Evolutionary conservation across 2,797 vertebrate species (phyloP), one percentile per base, ranked within the genome.

Genomic region (Pseudotriccus pelzelni): DNA sequence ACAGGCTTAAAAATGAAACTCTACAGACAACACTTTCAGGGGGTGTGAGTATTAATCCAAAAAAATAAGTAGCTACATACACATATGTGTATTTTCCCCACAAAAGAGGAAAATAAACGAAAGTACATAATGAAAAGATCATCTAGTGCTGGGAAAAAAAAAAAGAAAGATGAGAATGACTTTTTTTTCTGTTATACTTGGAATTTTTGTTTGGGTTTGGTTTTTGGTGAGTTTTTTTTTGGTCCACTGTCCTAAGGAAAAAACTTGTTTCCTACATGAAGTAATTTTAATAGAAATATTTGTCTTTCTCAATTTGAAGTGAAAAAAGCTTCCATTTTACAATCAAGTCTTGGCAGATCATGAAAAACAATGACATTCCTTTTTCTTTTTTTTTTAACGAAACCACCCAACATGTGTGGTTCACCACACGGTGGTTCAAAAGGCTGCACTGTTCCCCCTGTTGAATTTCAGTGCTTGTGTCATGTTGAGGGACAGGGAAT

Each of bases 41-140:
- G 9, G 0, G 0, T 39, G 5, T 5, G 5, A 4, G 5, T 39
- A 25, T 32, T 39, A 23, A 25, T 30, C 14, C 19, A 70, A 70
- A 62, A 43, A 76, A n/a, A 14, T 4, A 47, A 46, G 3, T 8
- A 25, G 21, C 24, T 46, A 39, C 19, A 52, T 55, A 60, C 3
- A 49, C 1, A 21, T 20, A 47, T 17, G 19, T 8, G 39, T 2
- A 3, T 69, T 63, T 91, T 87, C 4, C 32, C 7, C 24, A 64
- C 18, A 44, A 90, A 14, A 63, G 56, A 36, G 21, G 12, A 72
- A 63, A 60, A 50, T 17, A 39, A 52, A 43, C 0, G 19, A 53
- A 94, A 89, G 39, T 8, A 49, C 6, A 34, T 17, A 37, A 60
- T 27, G 10, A 39, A 76, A 83, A 60, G 23, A 39, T 56, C 5